Conservation (phyloP, 2,888 invertebrate genomes). For the Limnephilus lunatus region DNA sequence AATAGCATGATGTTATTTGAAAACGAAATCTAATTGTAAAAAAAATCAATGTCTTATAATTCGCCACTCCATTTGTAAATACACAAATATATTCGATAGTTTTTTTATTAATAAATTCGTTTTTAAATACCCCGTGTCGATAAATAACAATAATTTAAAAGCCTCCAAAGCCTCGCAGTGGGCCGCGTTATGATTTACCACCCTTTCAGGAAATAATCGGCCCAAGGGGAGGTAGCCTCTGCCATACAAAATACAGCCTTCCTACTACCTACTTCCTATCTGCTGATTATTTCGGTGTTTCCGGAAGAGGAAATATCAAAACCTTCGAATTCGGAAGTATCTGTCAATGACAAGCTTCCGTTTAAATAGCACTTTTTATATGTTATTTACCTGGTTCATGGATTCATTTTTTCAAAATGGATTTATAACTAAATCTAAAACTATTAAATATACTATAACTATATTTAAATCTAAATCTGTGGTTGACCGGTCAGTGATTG, state of each 20-base stretch:
- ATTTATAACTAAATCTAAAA: too few relatives aligned
- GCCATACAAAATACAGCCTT: neutral
- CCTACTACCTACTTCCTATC: neutral
- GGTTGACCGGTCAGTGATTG: too few relatives aligned
- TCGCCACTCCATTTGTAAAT: neutral
- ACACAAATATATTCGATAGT: neutral
- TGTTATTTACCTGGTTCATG: neutral
- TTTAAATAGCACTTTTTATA: neutral
- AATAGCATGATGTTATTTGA: too few relatives aligned
- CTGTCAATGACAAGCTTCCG: neutral
- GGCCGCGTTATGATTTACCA: neutral
- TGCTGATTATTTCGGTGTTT: conserved; percentile 1
- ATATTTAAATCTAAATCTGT: too few relatives aligned
- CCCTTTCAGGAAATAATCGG: conserved; percentile 18
- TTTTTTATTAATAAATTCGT: neutral
- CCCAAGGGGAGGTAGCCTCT: neutral
- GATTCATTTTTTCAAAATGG: neutral
- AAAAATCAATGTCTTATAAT: too few relatives aligned
- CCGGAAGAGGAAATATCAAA: neutral
- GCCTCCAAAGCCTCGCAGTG: conserved; percentile 5
- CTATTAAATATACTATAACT: too few relatives aligned
- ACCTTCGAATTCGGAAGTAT: neutral
- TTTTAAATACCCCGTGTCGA: neutral
- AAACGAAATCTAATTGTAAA: too few relatives aligned
- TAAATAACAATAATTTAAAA: conserved; percentile 21